Base-by-base conservation (phyloP, 35 echinoderm and acorn worm species). In the Apostichopus californicus region DNA sequence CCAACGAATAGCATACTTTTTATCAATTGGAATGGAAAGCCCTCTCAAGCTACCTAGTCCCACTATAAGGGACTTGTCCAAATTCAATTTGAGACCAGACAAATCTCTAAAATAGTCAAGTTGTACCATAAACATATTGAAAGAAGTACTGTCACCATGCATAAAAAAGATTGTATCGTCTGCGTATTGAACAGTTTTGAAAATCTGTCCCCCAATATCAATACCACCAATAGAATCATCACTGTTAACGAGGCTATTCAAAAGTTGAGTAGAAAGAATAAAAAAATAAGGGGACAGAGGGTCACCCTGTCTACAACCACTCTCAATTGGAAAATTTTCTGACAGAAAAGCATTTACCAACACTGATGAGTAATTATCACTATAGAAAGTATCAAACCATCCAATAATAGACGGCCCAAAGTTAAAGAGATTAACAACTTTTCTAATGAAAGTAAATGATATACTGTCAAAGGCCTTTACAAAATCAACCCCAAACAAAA, bases 311-410 rank as follows among this genome's bases (percentile, higher is more conserved):
- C 86, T 88, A 68, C 57, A 88, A 12, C 57, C 86, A 6, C n/a
- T 1, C 5, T 88, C 14, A 8, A 87, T 4, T 12, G 86, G 59
- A 59, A 87, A 63, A 0, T 5, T 63, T 13, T 66, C 17, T 1
- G 86, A 24, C 9, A 66, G 21, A 26, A 23, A 65, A 1, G 61
- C 23, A 82, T 82, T 82, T 7, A 82, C 79, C 14, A 18, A 10
- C 6, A 82, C 79, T 34, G 79, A 82, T 11, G 79, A 12, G 5
- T 54, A 12, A n/a, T 4, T 15, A 10, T 58, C 58, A 5, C 58
- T 55, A 21, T 85, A 85, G 58, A 85, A 20, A 17, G 81, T 59
- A 52, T 72, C 63, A 75, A 89, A 72, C 86, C 86, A 72, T 72
- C 72, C 1, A 24, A 89, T 34, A 54, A 89, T 34, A 34, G 28